These are phyloP conservation scores for Melanaphis sacchari DNA, from an alignment of 1,140 invertebrate species.

Conservation along the genomic window DNA sequence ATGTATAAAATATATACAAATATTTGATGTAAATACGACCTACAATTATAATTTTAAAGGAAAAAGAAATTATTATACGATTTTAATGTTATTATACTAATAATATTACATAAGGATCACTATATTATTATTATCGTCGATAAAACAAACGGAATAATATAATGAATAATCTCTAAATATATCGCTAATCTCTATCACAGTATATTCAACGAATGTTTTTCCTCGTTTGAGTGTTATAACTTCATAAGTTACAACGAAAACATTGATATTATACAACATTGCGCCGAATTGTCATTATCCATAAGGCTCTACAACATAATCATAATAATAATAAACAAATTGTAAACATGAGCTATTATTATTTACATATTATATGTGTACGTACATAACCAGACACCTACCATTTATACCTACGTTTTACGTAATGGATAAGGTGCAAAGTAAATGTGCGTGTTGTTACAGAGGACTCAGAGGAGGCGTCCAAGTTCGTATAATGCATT, in stretches of 20 bases:
- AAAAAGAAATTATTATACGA: not conserved
- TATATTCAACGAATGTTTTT: not conserved
- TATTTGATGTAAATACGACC: not conserved
- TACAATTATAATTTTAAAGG: not conserved
- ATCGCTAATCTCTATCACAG: not conserved
- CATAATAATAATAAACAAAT: slow-evolving; percentile 22
- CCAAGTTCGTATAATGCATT: not conserved
- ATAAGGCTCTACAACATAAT: not conserved
- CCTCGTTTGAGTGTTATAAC: slow-evolving; percentile 19
- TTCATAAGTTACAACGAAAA: not conserved
- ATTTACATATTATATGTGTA: not conserved
- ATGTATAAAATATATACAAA: not conserved
- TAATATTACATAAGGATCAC: not conserved
- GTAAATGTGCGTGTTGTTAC: not conserved
- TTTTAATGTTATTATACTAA: not conserved
- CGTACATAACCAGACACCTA: not conserved
- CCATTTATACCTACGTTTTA: not conserved
- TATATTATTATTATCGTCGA: not conserved
- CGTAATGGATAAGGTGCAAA: not conserved
- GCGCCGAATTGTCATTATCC: not conserved
- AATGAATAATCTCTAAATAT: not conserved
- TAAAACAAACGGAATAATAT: not conserved
- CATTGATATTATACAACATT: not conserved
- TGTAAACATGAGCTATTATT: slow-evolving; percentile 2
- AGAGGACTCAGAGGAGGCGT: not conserved